Conservation (phyloP, 2,888 invertebrate species). For the Cheilosia vernalis region DNA sequence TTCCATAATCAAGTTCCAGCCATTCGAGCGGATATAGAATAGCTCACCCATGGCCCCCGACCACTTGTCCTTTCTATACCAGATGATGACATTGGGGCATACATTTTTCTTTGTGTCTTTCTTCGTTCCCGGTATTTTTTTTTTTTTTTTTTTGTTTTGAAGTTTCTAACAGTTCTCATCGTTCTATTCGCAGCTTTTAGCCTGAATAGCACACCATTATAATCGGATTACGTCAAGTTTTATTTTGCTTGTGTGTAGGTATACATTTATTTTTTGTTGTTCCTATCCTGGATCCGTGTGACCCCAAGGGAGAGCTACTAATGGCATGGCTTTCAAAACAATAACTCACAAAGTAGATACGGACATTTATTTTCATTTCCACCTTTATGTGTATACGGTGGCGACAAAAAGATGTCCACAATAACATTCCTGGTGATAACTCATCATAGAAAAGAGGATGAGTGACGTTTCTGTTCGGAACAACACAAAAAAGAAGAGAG, state of each 20-base stretch:
- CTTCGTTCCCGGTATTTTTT: not conserved
- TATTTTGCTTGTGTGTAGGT: not conserved
- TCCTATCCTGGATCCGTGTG: not conserved
- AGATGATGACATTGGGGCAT: not conserved
- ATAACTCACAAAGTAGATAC: not conserved
- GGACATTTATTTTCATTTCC: not conserved
- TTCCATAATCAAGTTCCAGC: conserved; percentile 33
- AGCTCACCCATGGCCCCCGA: conserved; percentile 1
- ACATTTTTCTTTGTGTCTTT: not conserved
- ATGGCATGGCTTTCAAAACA: conserved; percentile 5
- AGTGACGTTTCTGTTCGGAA: conserved; percentile 19
- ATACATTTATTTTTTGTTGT: not conserved
- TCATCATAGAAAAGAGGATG: no score
- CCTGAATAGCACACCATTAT: not conserved
- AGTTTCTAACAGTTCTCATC: not conserved
- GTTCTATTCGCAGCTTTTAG: conserved; percentile 14
- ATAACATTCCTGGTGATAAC: not conserved
- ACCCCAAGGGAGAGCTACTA: not conserved
- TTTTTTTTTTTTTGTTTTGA: not conserved
- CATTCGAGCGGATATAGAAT: conserved; percentile 15
- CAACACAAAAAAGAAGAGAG: not conserved
- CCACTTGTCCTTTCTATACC: conserved; percentile 4
- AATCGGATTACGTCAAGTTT: conserved; percentile 21
- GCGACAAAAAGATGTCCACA: not conserved
- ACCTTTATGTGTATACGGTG: conserved; percentile 9